Percentiles rank a stretch among this genome's conserved stretches.
Conservation (phyloP, 92 coral and sea anemone genomes). For the Phenganax subtilis region DNA sequence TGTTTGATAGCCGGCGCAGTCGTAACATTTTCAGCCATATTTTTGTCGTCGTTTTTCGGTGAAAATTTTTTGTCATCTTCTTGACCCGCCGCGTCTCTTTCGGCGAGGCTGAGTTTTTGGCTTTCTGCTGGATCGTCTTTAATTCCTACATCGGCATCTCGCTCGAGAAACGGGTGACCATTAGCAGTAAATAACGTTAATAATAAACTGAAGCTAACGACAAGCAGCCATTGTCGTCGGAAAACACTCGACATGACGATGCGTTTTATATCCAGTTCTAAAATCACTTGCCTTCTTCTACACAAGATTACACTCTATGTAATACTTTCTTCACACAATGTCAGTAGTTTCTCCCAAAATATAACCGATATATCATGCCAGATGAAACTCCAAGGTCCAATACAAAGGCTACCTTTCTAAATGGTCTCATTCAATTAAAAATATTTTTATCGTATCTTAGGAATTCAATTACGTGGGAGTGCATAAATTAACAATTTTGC, state of each 20-base stretch:
- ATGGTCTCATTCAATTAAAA: no score
- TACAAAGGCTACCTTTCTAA: slow-evolving; percentile 5
- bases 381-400: neutral
- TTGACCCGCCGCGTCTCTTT: slow-evolving; percentile 2
- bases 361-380: neutral
- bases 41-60: neutral
- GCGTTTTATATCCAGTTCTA: neutral
- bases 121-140: slow-evolving; percentile 33
- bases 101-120: slow-evolving; percentile 39
- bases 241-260: neutral
- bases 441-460: no score
- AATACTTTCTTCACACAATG: neutral
- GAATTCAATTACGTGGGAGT: neutral
- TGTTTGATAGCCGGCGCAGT: slow-evolving; percentile 15
- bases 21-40: slow-evolving; percentile 3
- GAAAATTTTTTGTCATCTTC: neutral
- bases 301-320: neutral
- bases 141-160: neutral
- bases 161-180: slow-evolving; percentile 21
- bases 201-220: neutral
- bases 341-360: neutral
- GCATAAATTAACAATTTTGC: neutral
- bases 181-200: slow-evolving; percentile 16
- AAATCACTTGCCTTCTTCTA: neutral
- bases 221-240: slow-evolving; percentile 21